Evolutionary conservation across 37 sponge, comb jelly and placozoan genomes (phyloP).

Genomic region (Geodia barretti): DNA sequence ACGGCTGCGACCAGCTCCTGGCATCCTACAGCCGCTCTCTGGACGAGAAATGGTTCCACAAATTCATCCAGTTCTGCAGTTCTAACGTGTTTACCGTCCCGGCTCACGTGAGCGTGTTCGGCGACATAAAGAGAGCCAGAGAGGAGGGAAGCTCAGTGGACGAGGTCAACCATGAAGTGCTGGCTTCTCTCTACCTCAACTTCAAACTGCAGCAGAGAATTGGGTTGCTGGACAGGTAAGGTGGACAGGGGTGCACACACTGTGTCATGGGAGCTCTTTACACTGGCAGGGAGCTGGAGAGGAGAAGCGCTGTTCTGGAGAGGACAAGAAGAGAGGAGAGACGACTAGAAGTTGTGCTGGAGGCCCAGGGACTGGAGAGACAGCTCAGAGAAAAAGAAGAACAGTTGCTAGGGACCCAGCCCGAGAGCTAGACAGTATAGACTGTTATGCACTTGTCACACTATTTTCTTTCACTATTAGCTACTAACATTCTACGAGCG

Average conservation of each 20-base stretch:
- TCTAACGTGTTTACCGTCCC: conserved; percentile 42
- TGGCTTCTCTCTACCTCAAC: conserved; percentile 50
- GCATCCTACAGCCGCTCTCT: background rate
- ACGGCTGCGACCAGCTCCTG: conserved; percentile 30
- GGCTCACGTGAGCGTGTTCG: conserved; percentile 23
- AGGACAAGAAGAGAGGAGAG: conserved; percentile 5
- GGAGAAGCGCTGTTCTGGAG: conserved; percentile 31
- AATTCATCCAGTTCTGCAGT: conserved; percentile 24
- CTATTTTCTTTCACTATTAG: no score
- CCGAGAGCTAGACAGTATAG: background rate
- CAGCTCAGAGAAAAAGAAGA: conserved; percentile 1
- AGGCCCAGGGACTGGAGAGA: conserved; percentile 6
- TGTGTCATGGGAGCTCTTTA: background rate
- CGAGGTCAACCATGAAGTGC: conserved; percentile 5
- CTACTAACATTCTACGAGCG: no score
- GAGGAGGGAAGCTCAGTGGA: conserved; percentile 17
- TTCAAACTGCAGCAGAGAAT: conserved; percentile 8
- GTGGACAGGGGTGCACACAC: no score
- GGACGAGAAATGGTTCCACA: conserved; percentile 30
- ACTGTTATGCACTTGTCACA: no score
- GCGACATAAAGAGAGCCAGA: conserved; percentile 2
- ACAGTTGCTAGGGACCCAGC: background rate
- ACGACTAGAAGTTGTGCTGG: conserved; percentile 3
- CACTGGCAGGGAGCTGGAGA: conserved; percentile 1
- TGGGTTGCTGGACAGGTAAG: conserved; percentile 9